Percentiles rank a stretch among this genome's conserved stretches.
Conservation (phyloP, 2,797 vertebrate genomes). For the Myotis daubentonii region DNA sequence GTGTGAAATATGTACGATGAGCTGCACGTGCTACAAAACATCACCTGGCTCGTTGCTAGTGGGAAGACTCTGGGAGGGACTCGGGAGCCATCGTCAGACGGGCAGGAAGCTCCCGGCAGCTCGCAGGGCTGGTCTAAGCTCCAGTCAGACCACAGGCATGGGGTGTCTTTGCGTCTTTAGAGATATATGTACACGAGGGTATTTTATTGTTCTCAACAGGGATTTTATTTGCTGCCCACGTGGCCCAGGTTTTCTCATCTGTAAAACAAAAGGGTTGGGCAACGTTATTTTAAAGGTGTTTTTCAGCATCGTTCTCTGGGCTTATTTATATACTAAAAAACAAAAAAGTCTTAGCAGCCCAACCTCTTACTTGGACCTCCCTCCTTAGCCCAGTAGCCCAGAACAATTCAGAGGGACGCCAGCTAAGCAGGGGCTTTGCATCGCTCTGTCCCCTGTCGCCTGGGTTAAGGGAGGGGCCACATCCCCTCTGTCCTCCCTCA, state of each 20-base stretch:
- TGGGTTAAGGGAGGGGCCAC: background rate
- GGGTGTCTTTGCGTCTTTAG: background rate
- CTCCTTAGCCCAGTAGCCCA: background rate
- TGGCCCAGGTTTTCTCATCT: slow-evolving; percentile 11
- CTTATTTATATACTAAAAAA: background rate
- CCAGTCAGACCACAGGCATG: background rate
- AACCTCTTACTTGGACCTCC: background rate
- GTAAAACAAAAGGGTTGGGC: background rate
- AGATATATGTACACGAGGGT: background rate
- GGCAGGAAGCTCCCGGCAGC: background rate
- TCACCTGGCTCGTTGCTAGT: background rate
- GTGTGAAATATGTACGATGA: background rate
- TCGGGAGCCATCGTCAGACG: background rate
- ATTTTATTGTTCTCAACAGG: background rate
- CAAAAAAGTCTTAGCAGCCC: background rate
- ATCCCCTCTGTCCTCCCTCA: background rate
- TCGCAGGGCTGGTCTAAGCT: background rate
- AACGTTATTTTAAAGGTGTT: background rate
- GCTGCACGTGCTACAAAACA: background rate
- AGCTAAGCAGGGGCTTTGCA: background rate
- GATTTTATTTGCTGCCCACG: background rate
- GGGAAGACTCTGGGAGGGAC: background rate
- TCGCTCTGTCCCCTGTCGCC: background rate
- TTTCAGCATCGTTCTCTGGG: background rate
- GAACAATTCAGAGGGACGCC: background rate